Percentiles rank a stretch among this genome's conserved stretches.
phyloP scores from a whole-genome alignment of 2,888 invertebrate genomes.

The Tachina grossa region DNA sequence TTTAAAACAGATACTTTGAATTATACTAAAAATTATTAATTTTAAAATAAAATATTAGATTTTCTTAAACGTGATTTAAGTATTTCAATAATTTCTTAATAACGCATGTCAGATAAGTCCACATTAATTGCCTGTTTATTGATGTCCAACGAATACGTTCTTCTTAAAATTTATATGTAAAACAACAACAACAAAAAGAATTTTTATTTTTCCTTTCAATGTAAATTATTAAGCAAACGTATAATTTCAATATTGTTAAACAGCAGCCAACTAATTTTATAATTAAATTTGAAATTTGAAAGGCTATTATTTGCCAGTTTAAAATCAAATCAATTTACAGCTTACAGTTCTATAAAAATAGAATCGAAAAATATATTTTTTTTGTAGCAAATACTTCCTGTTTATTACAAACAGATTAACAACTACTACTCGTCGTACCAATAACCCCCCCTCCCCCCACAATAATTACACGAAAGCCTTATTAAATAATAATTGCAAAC shows the following conservation, averaged over 20 bases:
- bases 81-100: too few species aligned
- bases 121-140: too few species aligned
- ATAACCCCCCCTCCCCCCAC: conserved; percentile 5
- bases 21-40: too few species aligned
- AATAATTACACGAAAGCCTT: background rate
- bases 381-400: conserved; percentile 6
- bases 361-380: background rate
- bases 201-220: too few species aligned
- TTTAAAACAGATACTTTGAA: too few species aligned
- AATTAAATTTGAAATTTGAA: background rate
- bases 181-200: background rate
- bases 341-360: background rate
- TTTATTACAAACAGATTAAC: conserved; percentile 10
- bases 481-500: conserved; percentile 26
- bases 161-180: background rate
- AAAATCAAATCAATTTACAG: background rate
- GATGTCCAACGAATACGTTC: too few species aligned
- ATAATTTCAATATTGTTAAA: background rate
- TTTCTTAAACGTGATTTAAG: too few species aligned
- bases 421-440: conserved; percentile 3
- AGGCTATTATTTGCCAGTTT: background rate
- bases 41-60: too few species aligned
- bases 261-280: background rate
- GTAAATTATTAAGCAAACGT: too few species aligned
- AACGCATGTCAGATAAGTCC: too few species aligned